These are phyloP conservation scores for Pyrocoelia pectoralis DNA, from an alignment of 2,888 invertebrate genomes.

Conservation along the genomic window DNA sequence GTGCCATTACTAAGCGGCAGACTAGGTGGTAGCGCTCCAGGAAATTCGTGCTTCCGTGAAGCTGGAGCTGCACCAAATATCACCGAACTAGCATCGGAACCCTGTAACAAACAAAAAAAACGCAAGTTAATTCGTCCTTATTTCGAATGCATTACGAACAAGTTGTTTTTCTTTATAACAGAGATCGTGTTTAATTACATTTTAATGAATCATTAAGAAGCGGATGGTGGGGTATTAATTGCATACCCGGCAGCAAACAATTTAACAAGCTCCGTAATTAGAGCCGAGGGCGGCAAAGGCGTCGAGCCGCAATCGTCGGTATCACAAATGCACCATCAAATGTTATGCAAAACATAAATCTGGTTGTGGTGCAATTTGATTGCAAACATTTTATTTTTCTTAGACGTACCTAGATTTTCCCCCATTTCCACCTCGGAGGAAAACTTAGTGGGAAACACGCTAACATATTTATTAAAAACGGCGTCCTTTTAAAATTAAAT, in stretches of 20 bases:
- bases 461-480: too few species aligned
- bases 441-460: too few species aligned
- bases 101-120: slow-evolving; percentile 62
- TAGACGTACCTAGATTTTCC: too few species aligned
- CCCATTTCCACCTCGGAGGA: too few species aligned
- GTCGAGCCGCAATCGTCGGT: slow-evolving; percentile 29
- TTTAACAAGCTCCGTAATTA: slow-evolving; percentile 43
- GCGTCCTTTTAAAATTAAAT: too few species aligned
- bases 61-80: slow-evolving; percentile 66
- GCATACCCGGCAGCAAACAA: slow-evolving; percentile 40
- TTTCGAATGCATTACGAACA: slow-evolving; percentile 14
- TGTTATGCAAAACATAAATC: too few species aligned
- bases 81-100: slow-evolving; percentile 77
- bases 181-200: slow-evolving; percentile 34
- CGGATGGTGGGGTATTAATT: slow-evolving; percentile 45
- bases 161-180: slow-evolving; percentile 28
- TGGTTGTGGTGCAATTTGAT: too few species aligned
- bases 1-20: slow-evolving; percentile 71
- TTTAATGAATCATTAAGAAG: slow-evolving; percentile 55
- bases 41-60: slow-evolving; percentile 72
- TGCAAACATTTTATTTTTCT: too few species aligned
- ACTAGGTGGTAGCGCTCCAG: slow-evolving; percentile 63
- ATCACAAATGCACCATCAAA: slow-evolving; percentile 26
- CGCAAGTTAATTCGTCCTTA: background rate
- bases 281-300: slow-evolving; percentile 33